Evolutionary conservation across 1,140 invertebrate genomes (phyloP).

Genomic region (Medauroidea extradentata): DNA sequence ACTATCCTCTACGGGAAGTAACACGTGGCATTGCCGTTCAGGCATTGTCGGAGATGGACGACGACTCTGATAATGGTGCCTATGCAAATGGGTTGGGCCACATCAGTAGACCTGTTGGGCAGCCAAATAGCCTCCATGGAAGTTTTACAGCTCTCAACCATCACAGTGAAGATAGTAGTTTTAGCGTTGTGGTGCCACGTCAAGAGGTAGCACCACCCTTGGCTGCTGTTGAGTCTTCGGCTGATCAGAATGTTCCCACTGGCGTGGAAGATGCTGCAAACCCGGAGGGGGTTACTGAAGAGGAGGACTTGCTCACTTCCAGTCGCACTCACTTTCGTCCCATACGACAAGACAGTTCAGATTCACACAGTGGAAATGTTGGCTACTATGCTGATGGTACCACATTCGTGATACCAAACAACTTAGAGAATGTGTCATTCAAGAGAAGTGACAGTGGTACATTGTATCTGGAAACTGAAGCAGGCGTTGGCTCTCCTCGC

Average conservation of each 20-base stretch:
- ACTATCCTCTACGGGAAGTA: too few relatives aligned
- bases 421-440: conserved; percentile 52
- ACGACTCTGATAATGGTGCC: too few relatives aligned
- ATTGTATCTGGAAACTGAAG: conserved; percentile 33
- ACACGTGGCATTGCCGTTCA: too few relatives aligned
- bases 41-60: too few relatives aligned
- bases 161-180: conserved; percentile 51
- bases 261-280: not conserved
- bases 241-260: not conserved
- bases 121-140: not conserved
- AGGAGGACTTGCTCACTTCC: conserved; percentile 67
- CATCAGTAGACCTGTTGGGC: too few relatives aligned
- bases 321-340: conserved; percentile 70
- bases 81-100: too few relatives aligned
- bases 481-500: conserved; percentile 42
- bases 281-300: conserved; percentile 29
- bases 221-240: too few relatives aligned
- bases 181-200: conserved; percentile 50
- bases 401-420: conserved; percentile 60
- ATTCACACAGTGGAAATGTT: conserved; percentile 40
- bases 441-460: conserved; percentile 37
- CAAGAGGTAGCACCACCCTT: not conserved
- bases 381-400: conserved; percentile 56
- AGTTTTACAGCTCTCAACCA: conserved; percentile 47
- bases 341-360: conserved; percentile 54